Percentiles rank a stretch among this genome's conserved stretches.
These are phyloP conservation scores for Mormyrus hasselquistii DNA, from an alignment of 2,797 vertebrate species.

Conservation along the genomic window DNA sequence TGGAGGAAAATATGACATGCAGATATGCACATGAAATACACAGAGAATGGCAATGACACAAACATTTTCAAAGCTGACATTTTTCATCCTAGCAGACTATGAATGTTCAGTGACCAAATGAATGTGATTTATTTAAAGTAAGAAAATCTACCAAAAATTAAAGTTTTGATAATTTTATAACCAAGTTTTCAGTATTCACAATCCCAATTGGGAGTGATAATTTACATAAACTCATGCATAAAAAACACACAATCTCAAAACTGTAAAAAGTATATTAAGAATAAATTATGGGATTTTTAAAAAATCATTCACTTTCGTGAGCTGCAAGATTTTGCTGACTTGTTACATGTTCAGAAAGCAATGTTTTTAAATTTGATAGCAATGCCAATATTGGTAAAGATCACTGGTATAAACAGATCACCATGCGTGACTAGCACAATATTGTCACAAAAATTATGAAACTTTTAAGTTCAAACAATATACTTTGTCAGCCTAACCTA, in stretches of 20 bases:
- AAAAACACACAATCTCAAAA: background rate
- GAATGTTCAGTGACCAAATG: background rate
- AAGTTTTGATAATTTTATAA: background rate
- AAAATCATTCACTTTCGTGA: background rate
- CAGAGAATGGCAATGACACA: background rate
- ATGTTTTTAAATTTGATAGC: background rate
- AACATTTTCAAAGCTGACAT: background rate
- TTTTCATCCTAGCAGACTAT: background rate
- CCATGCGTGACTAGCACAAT: background rate
- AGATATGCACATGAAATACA: background rate
- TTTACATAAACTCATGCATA: background rate
- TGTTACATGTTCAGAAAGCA: background rate
- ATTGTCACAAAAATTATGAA: background rate
- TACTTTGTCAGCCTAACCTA: background rate
- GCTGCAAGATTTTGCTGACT: background rate
- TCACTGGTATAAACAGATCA: background rate
- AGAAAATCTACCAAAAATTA: background rate
- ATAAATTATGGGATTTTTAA: background rate
- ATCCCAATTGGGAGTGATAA: background rate
- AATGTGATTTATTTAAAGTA: background rate
- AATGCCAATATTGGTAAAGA: background rate
- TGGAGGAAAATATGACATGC: background rate
- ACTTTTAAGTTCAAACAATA: background rate
- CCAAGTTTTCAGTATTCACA: background rate
- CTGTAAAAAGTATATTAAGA: background rate